Evolutionary conservation across 2,888 invertebrate genomes (phyloP).

Genomic region (Oscheius onirici): DNA sequence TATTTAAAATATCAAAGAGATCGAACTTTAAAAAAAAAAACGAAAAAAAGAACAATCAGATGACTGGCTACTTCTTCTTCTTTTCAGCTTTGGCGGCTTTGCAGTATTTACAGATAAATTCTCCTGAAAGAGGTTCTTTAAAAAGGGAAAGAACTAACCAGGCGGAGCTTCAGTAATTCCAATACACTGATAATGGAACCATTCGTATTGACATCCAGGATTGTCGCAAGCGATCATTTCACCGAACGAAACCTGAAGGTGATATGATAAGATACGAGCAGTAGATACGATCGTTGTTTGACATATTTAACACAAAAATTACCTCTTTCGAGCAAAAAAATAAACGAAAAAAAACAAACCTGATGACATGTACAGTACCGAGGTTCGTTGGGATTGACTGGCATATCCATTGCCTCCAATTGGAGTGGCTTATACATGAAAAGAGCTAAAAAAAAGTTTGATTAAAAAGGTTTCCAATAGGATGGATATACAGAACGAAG

Average conservation of each 20-base stretch:
- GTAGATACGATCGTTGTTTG: not conserved
- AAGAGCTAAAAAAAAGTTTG: constrained; percentile 2
- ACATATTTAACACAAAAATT: no score
- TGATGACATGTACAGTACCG: constrained; percentile 96
- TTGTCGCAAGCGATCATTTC: constrained; percentile 98
- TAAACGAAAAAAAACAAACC: constrained; percentile 60
- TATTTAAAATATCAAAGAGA: not conserved
- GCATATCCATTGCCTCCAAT: constrained; percentile 75
- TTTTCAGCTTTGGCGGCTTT: not conserved
- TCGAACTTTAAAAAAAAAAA: no score
- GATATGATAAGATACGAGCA: not conserved
- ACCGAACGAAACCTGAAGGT: constrained; percentile 82
- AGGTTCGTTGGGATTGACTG: constrained; percentile 91
- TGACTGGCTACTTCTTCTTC: not conserved
- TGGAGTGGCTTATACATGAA: constrained; percentile 28
- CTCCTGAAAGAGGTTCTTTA: constrained; percentile 66
- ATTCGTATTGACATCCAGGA: constrained; percentile 76
- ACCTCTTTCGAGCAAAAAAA: not conserved
- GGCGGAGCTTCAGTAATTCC: constrained; percentile 49
- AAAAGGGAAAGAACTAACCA: constrained; percentile 22
- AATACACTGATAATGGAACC: constrained; percentile 74
- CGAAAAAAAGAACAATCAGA: not conserved
- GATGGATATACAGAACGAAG: no score
- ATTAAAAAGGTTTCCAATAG: no score
- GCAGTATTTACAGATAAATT: constrained; percentile 75